These are phyloP conservation scores for Ceramica pisi DNA, from an alignment of 2,888 invertebrate species.

Conservation along the genomic window DNA sequence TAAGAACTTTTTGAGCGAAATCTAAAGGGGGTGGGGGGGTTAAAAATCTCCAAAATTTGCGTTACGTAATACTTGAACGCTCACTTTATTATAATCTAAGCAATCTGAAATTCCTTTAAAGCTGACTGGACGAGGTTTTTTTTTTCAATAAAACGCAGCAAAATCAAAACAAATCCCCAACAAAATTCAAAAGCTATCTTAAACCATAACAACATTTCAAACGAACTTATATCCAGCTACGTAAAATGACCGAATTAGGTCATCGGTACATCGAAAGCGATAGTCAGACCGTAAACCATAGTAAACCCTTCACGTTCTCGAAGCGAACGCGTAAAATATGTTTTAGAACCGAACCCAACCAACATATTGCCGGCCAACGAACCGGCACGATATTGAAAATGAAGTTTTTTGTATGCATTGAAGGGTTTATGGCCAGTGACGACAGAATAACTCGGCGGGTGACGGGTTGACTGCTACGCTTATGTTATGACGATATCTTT, in stretches of 20 bases:
- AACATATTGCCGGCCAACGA: slow-evolving; percentile 76
- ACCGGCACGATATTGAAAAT: slow-evolving; percentile 80
- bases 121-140: no score
- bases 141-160: background rate
- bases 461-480: slow-evolving; percentile 54
- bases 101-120: background rate
- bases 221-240: slow-evolving; percentile 34
- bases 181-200: slow-evolving; percentile 28
- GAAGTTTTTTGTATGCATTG: slow-evolving; percentile 84
- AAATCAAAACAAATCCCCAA: background rate
- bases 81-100: no score
- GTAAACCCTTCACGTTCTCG: slow-evolving; percentile 71
- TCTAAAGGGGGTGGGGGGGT: no score
- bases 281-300: slow-evolving; percentile 76
- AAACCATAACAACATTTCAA: slow-evolving; percentile 20
- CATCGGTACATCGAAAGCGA: slow-evolving; percentile 68
- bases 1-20: background rate
- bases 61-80: no score
- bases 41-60: no score
- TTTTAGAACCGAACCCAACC: slow-evolving; percentile 76
- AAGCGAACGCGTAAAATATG: slow-evolving; percentile 78
- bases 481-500: slow-evolving; percentile 53
- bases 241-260: slow-evolving; percentile 62
- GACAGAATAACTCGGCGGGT: slow-evolving; percentile 62
- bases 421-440: slow-evolving; percentile 75